Evolutionary conservation across 2,113 vertebrate species (phyloP), one percentile per base, ranked within the genome.

Genomic region (Malurus cyaneus): DNA sequence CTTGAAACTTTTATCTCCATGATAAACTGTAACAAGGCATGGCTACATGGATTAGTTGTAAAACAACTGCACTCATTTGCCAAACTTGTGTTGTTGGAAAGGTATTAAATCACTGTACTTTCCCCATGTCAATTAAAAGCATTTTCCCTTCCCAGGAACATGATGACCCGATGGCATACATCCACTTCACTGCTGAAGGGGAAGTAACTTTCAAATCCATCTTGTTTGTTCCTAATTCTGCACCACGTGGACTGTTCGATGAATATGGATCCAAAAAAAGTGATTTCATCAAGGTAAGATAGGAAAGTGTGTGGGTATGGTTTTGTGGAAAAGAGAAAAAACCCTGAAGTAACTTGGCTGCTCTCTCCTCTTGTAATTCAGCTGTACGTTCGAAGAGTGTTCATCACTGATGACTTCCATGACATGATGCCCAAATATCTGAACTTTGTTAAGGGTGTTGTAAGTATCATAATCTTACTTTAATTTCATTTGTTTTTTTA

Each of bases 361-460:
- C 18, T 90, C 9, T 92, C n/a, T 80, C 56, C 13, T 95, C 42
- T 49, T 52, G 70, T 66, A 39, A 64, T 86, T 56, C 95, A 99
- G 99, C 97, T 99, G 12, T 99, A 99, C 14, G 99, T 99, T 81
- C 98, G 99, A 83, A 98, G 99, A 96, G 99, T 99, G 53, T 99
- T 99, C 97, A 99, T 99, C 98, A 99, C 99, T 1, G 99, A 99
- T 14, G 99, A 99, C 93, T 99, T 99, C 98, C 99, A 99, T 70
- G 99, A 99, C 88, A 99, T 99, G 99, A 99, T 99, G 99, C 99
- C 99, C 73, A 99, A 99, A 87, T 99, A 99, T 54, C 98, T 99
- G 42, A 99, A 99, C 92, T 99, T 99, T 1, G 89, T 99, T 93
- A 99, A 98, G 96, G 99, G 99, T 94, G 99, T 99, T 97, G 99